Percentiles rank a stretch among this genome's conserved stretches.
Conservation (phyloP, 2,113 vertebrate species). For the Cynoglossus semilaevis region DNA sequence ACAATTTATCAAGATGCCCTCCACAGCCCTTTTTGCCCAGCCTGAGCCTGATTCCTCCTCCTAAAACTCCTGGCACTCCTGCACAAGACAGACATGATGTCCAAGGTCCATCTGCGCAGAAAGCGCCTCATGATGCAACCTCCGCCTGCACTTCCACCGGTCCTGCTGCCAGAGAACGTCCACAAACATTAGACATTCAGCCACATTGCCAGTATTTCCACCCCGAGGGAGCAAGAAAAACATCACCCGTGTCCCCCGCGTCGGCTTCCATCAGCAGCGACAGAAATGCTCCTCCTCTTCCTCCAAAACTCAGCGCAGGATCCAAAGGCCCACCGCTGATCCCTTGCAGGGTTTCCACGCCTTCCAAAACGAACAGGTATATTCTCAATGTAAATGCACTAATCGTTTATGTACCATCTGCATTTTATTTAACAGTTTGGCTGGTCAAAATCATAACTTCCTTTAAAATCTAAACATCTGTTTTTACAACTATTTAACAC, state of each 20-base stretch:
- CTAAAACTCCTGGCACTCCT: conserved; percentile 12
- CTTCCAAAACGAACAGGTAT: conserved; percentile 61
- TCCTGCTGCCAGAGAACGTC: conserved; percentile 14
- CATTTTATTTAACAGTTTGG: too few relatives aligned
- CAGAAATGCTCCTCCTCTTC: conserved; percentile 71
- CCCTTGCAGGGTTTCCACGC: conserved; percentile 39
- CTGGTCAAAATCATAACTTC: too few relatives aligned
- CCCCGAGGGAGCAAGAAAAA: conserved; percentile 10
- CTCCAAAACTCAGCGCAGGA: conserved; percentile 72
- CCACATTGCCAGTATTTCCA: not conserved
- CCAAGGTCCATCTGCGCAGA: not conserved
- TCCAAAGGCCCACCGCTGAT: conserved; percentile 56
- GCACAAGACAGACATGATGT: not conserved
- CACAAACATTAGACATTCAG: conserved; percentile 40
- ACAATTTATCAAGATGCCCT: too few relatives aligned
- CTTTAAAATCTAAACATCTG: too few relatives aligned
- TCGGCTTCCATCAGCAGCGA: not conserved
- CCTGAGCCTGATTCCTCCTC: conserved; percentile 8
- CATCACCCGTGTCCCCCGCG: conserved; percentile 26
- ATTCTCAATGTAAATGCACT: not conserved
- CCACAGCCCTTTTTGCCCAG: conserved; percentile 69
- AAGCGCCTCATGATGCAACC: not conserved
- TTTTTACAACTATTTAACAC: too few relatives aligned
- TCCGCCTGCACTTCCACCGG: not conserved
- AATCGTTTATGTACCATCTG: not conserved